phyloP scores from a whole-genome alignment of 2,113 vertebrate genomes.

The Ginglymostoma cirratum region DNA sequence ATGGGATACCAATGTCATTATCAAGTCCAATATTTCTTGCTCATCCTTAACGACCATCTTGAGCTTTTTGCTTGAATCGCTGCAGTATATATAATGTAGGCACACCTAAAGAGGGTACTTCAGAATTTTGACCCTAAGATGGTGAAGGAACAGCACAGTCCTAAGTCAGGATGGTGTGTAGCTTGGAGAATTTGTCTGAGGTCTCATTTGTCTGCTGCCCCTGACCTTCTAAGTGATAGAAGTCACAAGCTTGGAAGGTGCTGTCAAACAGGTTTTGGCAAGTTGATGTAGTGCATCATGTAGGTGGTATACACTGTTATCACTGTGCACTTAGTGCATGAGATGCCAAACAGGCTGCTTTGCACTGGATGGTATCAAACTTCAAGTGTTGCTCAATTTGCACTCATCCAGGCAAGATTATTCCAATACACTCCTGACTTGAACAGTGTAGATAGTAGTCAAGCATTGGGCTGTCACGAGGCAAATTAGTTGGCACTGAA shows the following conservation, averaged over 20 bases:
- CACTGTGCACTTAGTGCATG: not conserved
- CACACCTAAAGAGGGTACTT: not conserved
- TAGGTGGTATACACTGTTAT: not conserved
- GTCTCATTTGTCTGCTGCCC: not conserved
- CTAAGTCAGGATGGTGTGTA: not conserved
- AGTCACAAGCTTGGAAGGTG: not conserved
- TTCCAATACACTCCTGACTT: not conserved
- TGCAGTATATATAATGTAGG: not conserved
- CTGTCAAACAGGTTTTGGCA: not conserved
- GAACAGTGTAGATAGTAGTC: no score
- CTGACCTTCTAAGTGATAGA: not conserved
- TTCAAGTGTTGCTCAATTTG: not conserved
- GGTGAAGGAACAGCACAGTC: no score
- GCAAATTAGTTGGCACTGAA: not conserved
- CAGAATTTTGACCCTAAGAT: not conserved
- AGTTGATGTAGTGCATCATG: not conserved
- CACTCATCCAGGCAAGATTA: not conserved
- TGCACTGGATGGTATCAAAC: not conserved
- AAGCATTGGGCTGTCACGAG: not conserved
- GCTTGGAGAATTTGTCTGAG: not conserved
- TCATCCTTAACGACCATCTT: not conserved
- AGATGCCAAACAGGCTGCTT: not conserved
- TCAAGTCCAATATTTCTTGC: not conserved
- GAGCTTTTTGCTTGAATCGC: not conserved
- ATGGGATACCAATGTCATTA: not conserved